Percentiles rank a stretch among this genome's conserved stretches.
phyloP scores from a whole-genome alignment of 1,140 invertebrate genomes.

The Drosophila tropicalis region DNA sequence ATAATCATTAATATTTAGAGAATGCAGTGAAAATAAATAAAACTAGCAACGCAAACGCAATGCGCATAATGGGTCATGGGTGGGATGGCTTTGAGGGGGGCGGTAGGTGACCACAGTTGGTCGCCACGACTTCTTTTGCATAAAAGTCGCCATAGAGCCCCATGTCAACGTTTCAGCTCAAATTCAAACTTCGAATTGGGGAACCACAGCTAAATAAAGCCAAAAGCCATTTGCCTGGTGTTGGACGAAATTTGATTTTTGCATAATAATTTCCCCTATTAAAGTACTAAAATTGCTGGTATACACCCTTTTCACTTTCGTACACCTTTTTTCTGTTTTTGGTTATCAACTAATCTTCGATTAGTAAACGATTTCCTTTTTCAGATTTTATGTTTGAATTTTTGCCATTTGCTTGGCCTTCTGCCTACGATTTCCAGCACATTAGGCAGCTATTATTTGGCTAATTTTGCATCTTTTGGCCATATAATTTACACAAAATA shows the following conservation, averaged over 20 bases:
- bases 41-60: slow-evolving; percentile 14
- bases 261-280: background rate
- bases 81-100: slow-evolving; percentile 35
- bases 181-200: background rate
- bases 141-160: slow-evolving; percentile 54
- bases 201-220: background rate
- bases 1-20: background rate
- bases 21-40: too few species aligned
- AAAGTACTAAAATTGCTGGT: background rate
- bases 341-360: background rate
- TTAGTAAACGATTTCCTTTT: slow-evolving; percentile 59
- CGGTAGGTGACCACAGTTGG: slow-evolving; percentile 27
- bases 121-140: slow-evolving; percentile 50
- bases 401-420: slow-evolving; percentile 66
- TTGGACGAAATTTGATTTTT: background rate
- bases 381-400: slow-evolving; percentile 68
- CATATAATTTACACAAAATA: slow-evolving; percentile 80
- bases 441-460: slow-evolving; percentile 77
- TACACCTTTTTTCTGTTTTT: background rate
- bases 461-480: slow-evolving; percentile 78
- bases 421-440: slow-evolving; percentile 58
- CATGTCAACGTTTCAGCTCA: slow-evolving; percentile 29
- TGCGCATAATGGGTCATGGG: slow-evolving; percentile 34
- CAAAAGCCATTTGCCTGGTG: too few species aligned
- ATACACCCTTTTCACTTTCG: background rate